Evolutionary conservation across 2,888 invertebrate genomes (phyloP).

Genomic region (Cosmorhoe ocellata): DNA sequence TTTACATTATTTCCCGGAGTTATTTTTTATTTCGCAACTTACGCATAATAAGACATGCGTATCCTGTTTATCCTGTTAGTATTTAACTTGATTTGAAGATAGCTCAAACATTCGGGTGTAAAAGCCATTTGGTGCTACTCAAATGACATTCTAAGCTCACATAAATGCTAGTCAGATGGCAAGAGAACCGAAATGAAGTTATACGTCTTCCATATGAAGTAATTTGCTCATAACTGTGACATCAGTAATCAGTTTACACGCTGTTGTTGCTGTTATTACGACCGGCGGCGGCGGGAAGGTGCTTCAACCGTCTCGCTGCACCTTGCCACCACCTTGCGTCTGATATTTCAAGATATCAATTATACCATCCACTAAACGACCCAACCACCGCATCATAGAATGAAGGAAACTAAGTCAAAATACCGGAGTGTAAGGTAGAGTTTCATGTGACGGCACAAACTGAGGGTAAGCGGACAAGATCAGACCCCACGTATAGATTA

Average conservation of each 20-base stretch:
- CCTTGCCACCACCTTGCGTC: slow-evolving; percentile 80
- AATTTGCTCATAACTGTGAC: slow-evolving; percentile 32
- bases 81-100: too few species aligned
- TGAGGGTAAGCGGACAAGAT: slow-evolving; percentile 59
- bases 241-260: slow-evolving; percentile 74
- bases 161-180: neutral
- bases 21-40: too few species aligned
- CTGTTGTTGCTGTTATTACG: slow-evolving; percentile 62
- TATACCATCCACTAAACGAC: slow-evolving; percentile 42
- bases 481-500: slow-evolving; percentile 71
- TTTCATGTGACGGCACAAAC: slow-evolving; percentile 1
- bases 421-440: neutral
- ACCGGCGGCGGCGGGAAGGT: slow-evolving; percentile 46
- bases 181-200: slow-evolving; percentile 18
- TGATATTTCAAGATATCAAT: slow-evolving; percentile 73
- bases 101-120: too few species aligned
- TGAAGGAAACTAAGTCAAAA: slow-evolving; percentile 20
- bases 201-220: slow-evolving; percentile 29
- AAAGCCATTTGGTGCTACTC: too few species aligned
- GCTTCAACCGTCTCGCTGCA: slow-evolving; percentile 72
- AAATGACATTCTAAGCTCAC: too few species aligned
- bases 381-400: slow-evolving; percentile 8
- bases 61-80: too few species aligned
- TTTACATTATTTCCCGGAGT: too few species aligned
- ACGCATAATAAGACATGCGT: too few species aligned